Evolutionary conservation across 2,888 invertebrate species (phyloP).

Genomic region (Diplolepis rosae): DNA sequence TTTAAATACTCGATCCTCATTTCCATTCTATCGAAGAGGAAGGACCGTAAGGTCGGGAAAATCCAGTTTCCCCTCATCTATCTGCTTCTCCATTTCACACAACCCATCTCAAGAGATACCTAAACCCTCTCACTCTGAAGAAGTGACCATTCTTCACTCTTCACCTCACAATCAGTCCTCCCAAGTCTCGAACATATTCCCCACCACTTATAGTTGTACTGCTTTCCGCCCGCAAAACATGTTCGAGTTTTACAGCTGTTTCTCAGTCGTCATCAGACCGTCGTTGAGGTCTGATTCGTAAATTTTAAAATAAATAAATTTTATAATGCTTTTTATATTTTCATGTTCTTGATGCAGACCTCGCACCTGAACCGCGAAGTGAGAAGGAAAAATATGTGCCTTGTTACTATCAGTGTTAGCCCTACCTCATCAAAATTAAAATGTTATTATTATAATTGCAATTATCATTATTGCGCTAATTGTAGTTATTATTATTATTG

Average conservation of each 20-base stretch:
- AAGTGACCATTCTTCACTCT: constrained; percentile 8
- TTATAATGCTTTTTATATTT: constrained; percentile 9
- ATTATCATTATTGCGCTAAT: not conserved
- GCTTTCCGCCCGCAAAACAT: constrained; percentile 26
- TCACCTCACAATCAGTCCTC: not conserved
- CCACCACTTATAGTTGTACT: not conserved
- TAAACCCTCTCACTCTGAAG: not conserved
- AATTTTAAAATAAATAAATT: constrained; percentile 8
- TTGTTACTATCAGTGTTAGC: not conserved
- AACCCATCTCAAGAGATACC: not conserved
- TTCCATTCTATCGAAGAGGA: no score
- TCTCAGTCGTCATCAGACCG: constrained; percentile 43
- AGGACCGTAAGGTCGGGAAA: not conserved
- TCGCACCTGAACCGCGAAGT: not conserved
- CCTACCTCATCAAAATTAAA: not conserved
- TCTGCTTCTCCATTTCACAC: not conserved
- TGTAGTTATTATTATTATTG: not conserved
- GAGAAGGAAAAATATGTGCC: constrained; percentile 20
- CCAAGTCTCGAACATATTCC: constrained; percentile 6
- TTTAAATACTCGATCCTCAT: constrained; percentile 2
- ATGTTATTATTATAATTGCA: not conserved
- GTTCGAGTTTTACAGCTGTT: constrained; percentile 40
- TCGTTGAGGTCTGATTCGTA: constrained; percentile 32
- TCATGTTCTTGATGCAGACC: constrained; percentile 7
- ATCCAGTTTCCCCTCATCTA: not conserved